Conservation (phyloP, 2,888 invertebrate genomes). For the Tinea pellionella region DNA sequence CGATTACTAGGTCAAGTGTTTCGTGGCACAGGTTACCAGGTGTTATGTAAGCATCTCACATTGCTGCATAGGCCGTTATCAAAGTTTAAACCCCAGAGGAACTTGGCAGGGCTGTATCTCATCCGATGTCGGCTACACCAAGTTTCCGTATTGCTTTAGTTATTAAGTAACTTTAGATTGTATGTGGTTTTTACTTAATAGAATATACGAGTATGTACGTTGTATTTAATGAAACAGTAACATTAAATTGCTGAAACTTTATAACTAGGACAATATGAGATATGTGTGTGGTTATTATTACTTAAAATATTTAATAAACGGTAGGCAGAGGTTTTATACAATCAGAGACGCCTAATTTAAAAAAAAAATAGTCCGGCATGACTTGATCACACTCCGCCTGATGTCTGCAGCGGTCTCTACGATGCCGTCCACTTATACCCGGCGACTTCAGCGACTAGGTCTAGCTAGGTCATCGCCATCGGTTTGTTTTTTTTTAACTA, state of each 20-base stretch:
- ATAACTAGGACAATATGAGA: no score
- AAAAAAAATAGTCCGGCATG: no score
- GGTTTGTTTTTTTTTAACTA: no score
- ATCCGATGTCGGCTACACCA: slow-evolving; percentile 5
- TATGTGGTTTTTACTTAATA: background rate
- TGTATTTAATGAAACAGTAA: background rate
- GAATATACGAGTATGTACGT: background rate
- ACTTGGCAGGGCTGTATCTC: slow-evolving; percentile 8
- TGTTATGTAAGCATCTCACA: slow-evolving; percentile 1
- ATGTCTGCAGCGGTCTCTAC: no score
- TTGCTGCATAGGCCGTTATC: background rate
- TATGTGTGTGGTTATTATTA: no score
- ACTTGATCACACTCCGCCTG: no score
- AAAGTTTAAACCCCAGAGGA: slow-evolving; percentile 5
- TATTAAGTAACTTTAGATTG: background rate
- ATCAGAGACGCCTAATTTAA: no score
- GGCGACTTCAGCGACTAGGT: no score
- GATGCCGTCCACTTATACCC: no score
- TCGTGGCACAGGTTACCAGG: background rate
- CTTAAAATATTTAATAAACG: no score
- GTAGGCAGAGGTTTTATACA: no score
- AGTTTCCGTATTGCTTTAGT: background rate
- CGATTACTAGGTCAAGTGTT: slow-evolving; percentile 3
- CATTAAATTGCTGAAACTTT: background rate
- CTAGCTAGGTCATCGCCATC: no score